Base-by-base conservation (phyloP, 2,888 invertebrate species). In the Elgonia sp. region DNA sequence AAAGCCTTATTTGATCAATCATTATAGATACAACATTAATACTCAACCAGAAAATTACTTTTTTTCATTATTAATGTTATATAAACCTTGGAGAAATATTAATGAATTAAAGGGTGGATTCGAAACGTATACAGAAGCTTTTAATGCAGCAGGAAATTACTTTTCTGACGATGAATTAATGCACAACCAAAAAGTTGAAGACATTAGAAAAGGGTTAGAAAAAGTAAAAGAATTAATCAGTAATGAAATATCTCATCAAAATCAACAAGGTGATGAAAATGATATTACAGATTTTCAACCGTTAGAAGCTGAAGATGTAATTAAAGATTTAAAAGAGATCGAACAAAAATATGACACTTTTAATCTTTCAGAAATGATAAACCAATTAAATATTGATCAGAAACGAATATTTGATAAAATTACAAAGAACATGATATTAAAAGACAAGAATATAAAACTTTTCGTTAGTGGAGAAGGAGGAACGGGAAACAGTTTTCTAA, bases 401-500 rank as follows among this genome's bases (percentile, higher is more conserved):
- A 86, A 62, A 63, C 84, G 88, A 72, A 62, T 91, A 42, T 91
- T 89, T 39, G 67, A 88, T 29, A 84, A 79, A 72, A 86, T 89
- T 16, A 92, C 63, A 37, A 16, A 7, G 2, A 50, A 14, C 14
- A 29, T 16, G 14, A 70, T 29, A 1, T 18, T 42, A 50, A 6
- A 70, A 5, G 16, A 42, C 4, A 37, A 12, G 4, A 70, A 16
- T 14, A 46, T 89, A 18, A 37, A 86, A 55, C 62, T 84, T 10
- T 91, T 80, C 88, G 90, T 92, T 0, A 91, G 89, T 89, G 92
- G 92, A 39, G n/a, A n/a, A n/a, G n/a, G n/a, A n/a, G n/a, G n/a
- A n/a, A n/a, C n/a, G n/a, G n/a, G n/a, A n/a, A n/a, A n/a, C n/a
- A n/a, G n/a, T n/a, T n/a, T n/a, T n/a, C n/a, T n/a, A n/a, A n/a